phyloP scores from a whole-genome alignment of 92 coral and sea anemone species.

The Micromussa lordhowensis region DNA sequence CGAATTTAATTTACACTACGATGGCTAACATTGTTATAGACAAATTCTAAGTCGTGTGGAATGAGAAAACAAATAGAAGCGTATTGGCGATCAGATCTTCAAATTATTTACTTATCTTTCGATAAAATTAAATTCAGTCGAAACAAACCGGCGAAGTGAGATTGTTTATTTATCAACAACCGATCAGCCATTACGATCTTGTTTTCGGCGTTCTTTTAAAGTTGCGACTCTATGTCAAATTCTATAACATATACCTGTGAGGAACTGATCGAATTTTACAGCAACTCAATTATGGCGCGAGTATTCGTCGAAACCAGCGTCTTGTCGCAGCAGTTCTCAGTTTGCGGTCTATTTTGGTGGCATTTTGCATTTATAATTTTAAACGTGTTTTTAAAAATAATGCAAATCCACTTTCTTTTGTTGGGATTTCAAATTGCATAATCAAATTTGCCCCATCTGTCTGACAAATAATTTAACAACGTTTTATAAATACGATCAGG shows the following conservation, averaged over 20 bases:
- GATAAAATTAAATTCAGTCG: not conserved
- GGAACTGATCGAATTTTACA: not conserved
- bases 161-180: conserved; percentile 19
- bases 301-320: not conserved
- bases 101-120: conserved; percentile 1
- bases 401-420: not conserved
- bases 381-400: not conserved
- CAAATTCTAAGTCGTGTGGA: not conserved
- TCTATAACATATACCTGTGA: not conserved
- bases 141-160: conserved; percentile 8
- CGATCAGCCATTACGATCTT: not conserved
- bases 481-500: not conserved
- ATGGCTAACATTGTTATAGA: not conserved
- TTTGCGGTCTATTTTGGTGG: not conserved
- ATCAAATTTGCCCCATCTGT: not conserved
- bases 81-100: conserved; percentile 5
- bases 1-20: not conserved
- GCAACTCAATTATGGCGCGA: not conserved
- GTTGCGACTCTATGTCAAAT: not conserved
- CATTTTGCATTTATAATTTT: not conserved
- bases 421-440: not conserved
- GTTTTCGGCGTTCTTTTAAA: not conserved
- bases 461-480: not conserved
- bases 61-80: not conserved
- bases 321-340: not conserved